phyloP scores from a whole-genome alignment of 2,113 vertebrate genomes.

The Petrocephalus zakoni region DNA sequence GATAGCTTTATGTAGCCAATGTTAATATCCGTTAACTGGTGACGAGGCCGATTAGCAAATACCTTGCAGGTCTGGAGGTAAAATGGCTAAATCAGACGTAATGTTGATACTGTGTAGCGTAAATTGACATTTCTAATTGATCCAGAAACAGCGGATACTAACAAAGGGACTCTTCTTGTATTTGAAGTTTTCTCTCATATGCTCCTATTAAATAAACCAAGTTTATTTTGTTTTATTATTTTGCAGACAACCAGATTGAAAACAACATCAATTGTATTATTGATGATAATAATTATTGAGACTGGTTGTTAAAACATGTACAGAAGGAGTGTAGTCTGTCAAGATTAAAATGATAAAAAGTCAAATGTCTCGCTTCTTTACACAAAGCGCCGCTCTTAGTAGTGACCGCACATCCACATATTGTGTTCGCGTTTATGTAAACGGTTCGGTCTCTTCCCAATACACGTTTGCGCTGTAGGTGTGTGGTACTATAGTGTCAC shows the following conservation, averaged over 20 bases:
- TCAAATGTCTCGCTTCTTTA: slow-evolving; percentile 7
- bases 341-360: slow-evolving; percentile 9
- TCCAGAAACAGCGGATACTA: background rate
- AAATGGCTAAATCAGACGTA: background rate
- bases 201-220: background rate
- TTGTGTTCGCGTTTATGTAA: background rate
- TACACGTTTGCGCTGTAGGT: background rate
- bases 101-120: background rate
- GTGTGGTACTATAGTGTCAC: background rate
- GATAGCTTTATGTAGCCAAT: slow-evolving; percentile 13
- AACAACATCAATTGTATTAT: background rate
- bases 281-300: background rate
- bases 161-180: slow-evolving; percentile 10
- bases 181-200: background rate
- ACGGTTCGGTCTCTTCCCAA: background rate
- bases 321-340: slow-evolving; percentile 15
- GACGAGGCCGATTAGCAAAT: background rate
- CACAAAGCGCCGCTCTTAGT: background rate
- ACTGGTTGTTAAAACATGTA: slow-evolving; percentile 10
- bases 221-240: background rate
- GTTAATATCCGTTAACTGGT: background rate
- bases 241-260: background rate
- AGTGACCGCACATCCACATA: background rate
- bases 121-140: background rate
- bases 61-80: slow-evolving; percentile 5